Evolutionary conservation across 2,113 vertebrate genomes (phyloP).

Genomic region (Athene noctua): DNA sequence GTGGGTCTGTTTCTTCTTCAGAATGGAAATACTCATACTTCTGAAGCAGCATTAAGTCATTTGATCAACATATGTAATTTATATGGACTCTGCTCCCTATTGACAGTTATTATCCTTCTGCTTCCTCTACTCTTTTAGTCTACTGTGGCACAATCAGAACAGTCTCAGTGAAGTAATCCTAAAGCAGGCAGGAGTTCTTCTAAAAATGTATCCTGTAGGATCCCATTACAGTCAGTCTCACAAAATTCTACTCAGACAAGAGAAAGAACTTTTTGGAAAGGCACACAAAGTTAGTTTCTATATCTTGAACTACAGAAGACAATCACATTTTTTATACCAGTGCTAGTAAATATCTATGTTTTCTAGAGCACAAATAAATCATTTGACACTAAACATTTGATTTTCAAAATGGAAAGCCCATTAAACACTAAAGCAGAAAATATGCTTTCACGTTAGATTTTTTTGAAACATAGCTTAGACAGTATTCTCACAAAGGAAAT

Average conservation of each 20-base stretch:
- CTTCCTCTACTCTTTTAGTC: background rate
- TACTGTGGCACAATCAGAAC: background rate
- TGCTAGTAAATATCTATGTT: background rate
- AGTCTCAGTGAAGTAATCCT: background rate
- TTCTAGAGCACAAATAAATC: background rate
- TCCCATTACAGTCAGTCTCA: background rate
- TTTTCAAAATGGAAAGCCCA: background rate
- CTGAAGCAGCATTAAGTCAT: background rate
- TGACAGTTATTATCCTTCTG: background rate
- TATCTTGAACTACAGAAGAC: background rate
- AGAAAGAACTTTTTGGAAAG: background rate
- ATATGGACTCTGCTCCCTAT: background rate
- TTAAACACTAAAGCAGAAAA: background rate
- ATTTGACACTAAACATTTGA: background rate
- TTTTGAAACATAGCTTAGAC: background rate
- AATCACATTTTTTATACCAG: background rate
- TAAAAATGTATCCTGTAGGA: background rate
- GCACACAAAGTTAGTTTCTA: background rate
- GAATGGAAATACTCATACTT: background rate
- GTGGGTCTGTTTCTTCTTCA: background rate
- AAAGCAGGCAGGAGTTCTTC: background rate
- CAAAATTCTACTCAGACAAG: background rate
- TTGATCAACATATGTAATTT: background rate
- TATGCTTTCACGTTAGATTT: background rate
- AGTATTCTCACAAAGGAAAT: background rate